Evolutionary conservation across 2,888 invertebrate genomes (phyloP), one percentile per base, ranked within the genome.

Genomic region (Apamea sordens): DNA sequence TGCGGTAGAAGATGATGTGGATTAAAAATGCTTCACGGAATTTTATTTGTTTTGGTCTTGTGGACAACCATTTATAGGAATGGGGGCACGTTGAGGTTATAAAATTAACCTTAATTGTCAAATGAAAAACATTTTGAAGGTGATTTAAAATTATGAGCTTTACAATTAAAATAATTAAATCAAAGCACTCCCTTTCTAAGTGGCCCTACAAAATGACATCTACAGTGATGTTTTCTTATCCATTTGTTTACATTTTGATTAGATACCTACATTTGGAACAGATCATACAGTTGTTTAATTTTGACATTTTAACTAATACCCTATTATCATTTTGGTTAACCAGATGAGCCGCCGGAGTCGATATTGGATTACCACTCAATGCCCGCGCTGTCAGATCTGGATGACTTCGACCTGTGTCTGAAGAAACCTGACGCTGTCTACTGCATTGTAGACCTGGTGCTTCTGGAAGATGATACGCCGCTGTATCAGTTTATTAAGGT

Each of bases 401-500:
- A 97, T 59, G 96, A 97, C 89, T 97, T 93, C 86, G 96, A 97
- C 82, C 84, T 94, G 0, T 96, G 96, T 79, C 82, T 97, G 69
- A 93, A 90, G 84, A 92, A 94, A 63, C 94, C 96, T 69, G 94
- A 93, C 2, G 93, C 96, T 0, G 94, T 97, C 86, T 97, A 97
- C 92, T 97, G 96, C 81, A 96, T 97, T 36, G 94, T 94, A 74
- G 96, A 97, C 84, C 91, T 97, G 90, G 94, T 93, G 67, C 89
- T 97, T 18, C 87, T 94, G 85, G 96, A 96, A 88, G 96, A 96
- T 82, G 94, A 96, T 0, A 94, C 96, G 0, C 96, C 96, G 0
- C 82, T 97, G 15, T 96, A 95, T 76, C 94, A 94, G 84, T 97
- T 92, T 86, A 96, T 97, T 28, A 96, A 95, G 95, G 96, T 95